A percentile compares a stretch with the other conserved stretches of the same genome.
phyloP scores from a whole-genome alignment of 92 coral and sea anemone species.

The Palythoa grandis region DNA sequence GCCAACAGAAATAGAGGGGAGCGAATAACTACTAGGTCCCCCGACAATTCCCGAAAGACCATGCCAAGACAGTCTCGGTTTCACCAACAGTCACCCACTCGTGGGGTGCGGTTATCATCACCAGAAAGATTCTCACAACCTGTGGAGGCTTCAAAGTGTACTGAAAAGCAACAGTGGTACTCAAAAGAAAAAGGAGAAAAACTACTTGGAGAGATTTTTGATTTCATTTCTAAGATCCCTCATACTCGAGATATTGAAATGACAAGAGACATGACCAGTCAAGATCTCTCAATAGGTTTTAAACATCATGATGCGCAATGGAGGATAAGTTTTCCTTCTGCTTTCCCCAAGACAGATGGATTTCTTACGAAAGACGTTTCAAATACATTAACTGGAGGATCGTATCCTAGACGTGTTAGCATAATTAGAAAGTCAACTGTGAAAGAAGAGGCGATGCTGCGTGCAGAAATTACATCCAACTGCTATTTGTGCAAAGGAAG shows the following conservation, averaged over 20 bases:
- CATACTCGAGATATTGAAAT: conserved; percentile 7
- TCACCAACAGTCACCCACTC: not conserved
- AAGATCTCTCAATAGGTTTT: conserved; percentile 29
- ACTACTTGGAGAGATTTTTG: conserved; percentile 5
- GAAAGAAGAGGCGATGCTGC: not conserved
- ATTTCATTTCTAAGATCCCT: conserved; percentile 16
- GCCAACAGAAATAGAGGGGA: not conserved
- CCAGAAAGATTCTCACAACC: not conserved
- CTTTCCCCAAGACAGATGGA: conserved; percentile 20
- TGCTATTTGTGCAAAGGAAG: not conserved
- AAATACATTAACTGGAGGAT: not conserved
- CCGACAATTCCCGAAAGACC: not conserved
- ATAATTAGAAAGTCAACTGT: not conserved
- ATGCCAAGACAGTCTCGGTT: not conserved
- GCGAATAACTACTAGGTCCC: not conserved
- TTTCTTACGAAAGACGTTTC: not conserved
- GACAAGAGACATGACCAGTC: conserved; percentile 12
- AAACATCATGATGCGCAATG: not conserved
- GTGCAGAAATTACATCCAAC: not conserved
- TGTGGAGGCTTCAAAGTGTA: conserved; percentile 27
- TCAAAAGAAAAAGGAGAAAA: conserved; percentile 16
- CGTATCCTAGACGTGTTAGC: not conserved
- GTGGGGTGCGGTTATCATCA: not conserved
- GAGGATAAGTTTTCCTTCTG: conserved; percentile 19
- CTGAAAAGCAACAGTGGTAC: conserved; percentile 41